Percentiles rank a stretch among this genome's conserved stretches.
Evolutionary conservation across 30 jellyfish, hydroid and myxozoan genomes (phyloP).

Genomic region (Rhopilema esculentum): DNA sequence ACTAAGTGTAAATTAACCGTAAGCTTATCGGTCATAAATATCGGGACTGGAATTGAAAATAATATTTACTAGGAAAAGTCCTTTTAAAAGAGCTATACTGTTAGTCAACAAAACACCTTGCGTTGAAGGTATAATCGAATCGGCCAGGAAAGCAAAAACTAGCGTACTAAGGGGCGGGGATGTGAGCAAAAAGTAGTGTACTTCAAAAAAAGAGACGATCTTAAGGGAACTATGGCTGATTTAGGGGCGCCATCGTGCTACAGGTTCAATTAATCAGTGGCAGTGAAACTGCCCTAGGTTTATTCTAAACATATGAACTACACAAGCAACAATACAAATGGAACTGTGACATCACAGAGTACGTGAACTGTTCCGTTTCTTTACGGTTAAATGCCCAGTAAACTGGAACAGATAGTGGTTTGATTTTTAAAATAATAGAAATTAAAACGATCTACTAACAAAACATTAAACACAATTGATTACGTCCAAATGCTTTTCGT

Average conservation of each 20-base stretch:
- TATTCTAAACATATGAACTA: no score
- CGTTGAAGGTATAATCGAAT: no score
- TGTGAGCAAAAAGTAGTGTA: no score
- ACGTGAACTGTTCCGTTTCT: background rate
- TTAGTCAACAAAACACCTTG: no score
- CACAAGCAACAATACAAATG: background rate
- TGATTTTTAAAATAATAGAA: background rate
- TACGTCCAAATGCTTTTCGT: background rate
- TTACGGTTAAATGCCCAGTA: background rate
- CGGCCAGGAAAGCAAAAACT: no score
- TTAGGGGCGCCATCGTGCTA: no score
- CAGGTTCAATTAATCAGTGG: no score
- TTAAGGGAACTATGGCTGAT: background rate
- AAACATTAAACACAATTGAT: background rate
- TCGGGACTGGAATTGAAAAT: background rate
- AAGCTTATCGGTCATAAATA: background rate
- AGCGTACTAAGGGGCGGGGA: no score
- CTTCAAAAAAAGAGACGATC: background rate
- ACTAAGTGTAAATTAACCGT: background rate
- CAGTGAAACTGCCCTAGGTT: no score
- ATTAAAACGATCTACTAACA: background rate
- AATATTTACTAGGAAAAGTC: no score
- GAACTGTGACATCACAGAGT: background rate
- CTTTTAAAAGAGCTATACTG: no score
- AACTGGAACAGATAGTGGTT: background rate